Base-by-base conservation (phyloP, 1,140 invertebrate genomes). In the Bombus fervidus region DNA sequence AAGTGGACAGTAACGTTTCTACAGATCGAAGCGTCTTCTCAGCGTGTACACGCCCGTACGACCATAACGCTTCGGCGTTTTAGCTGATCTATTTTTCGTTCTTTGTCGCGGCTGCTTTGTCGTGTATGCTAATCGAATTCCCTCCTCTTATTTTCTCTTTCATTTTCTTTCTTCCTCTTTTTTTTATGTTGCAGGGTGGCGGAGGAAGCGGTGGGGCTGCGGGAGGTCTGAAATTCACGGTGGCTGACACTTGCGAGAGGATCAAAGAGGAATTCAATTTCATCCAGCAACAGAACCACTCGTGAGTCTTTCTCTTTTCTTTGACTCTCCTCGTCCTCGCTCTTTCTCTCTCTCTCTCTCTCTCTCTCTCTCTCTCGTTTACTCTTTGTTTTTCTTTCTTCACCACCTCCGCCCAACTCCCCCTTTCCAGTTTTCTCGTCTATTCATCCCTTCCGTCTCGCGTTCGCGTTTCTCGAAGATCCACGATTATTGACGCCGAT, bases 261-360 rank as follows among this genome's bases (percentile, higher is more conserved):
- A 99, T 99, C 94, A 99, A 99, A 96, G 99, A 99, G 95, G 99
- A 99, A 96, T 99, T 99, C 95, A 99, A 98, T 96, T 99, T 99
- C 96, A 96, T 99, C 87, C 99, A 99, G 96, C 98, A 98, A 87
- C 99, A 99, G 96, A 99, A 99, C 96, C 99, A 99, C 96, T 99
- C 98, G 98, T 99, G 96, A 98, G 98, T 98, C 86, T 92, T 86
- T 89, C 68, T 89, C 71, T 82, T 81, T 88, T 79, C 90, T 87
- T 80, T 82, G n/a, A 47, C 80, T 78, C 68, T 15, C 47, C 43
- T 72, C 75, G 79, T 78, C 87, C 83, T 6, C 86, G 22, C 64
- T 31, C 15, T 13, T 13, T 3, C 53, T 74, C 81, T 72, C 43
- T 5, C 15, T 13, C 28, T 3, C 53, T 74, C 81, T 72, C 43